phyloP scores from a whole-genome alignment of 2,797 vertebrate genomes.

The Threskiornis aethiopicus region DNA sequence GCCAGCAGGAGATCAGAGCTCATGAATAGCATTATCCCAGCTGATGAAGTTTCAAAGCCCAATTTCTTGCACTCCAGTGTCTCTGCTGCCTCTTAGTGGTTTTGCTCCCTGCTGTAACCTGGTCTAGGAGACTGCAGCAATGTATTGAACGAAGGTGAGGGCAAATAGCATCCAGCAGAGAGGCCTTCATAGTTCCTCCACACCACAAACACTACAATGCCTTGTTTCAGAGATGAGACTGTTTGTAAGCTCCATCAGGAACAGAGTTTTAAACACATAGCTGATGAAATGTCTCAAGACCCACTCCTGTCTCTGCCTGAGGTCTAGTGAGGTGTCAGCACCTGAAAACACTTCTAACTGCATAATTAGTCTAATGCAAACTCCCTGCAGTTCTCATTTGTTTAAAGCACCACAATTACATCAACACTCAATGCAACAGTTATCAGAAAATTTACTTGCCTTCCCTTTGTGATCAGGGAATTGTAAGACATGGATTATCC shows the following conservation, averaged over 20 bases:
- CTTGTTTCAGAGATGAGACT: neutral
- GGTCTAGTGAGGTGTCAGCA: neutral
- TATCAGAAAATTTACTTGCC: neutral
- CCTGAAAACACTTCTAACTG: neutral
- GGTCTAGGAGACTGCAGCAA: neutral
- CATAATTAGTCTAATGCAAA: neutral
- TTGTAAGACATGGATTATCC: neutral
- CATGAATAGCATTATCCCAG: neutral
- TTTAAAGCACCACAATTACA: neutral
- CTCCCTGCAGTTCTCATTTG: neutral
- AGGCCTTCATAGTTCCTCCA: neutral
- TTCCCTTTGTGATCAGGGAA: neutral
- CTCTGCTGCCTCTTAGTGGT: neutral
- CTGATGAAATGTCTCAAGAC: neutral
- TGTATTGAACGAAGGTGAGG: neutral
- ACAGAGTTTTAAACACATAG: neutral
- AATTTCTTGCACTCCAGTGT: neutral
- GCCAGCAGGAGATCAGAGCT: neutral
- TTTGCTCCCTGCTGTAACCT: neutral
- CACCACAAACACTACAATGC: neutral
- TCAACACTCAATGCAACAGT: neutral
- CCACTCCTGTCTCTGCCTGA: neutral
- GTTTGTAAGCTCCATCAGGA: neutral
- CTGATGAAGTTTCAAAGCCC: neutral
- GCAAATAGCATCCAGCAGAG: neutral